Evolutionary conservation across 1,140 invertebrate species (phyloP).

Genomic region (Lepidurus apus): DNA sequence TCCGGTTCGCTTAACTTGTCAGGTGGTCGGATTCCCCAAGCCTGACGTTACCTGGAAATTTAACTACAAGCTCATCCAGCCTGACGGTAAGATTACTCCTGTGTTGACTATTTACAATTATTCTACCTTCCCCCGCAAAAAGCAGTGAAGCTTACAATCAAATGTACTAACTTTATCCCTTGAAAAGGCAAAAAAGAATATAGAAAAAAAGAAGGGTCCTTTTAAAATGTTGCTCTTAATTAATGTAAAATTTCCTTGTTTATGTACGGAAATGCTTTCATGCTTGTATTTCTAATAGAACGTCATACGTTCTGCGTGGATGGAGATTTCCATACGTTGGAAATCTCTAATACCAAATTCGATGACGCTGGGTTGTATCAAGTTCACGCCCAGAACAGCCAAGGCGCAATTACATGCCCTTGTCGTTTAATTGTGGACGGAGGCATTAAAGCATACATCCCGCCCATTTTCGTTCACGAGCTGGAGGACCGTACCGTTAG

Average conservation of each 20-base stretch:
- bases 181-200: too few relatives aligned
- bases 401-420: slow-evolving; percentile 74
- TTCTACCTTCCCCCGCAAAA: neutral
- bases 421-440: slow-evolving; percentile 77
- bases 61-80: slow-evolving; percentile 56
- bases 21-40: slow-evolving; percentile 67
- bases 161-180: neutral
- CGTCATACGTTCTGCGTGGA: slow-evolving; percentile 59
- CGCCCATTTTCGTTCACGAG: slow-evolving; percentile 65
- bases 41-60: slow-evolving; percentile 73
- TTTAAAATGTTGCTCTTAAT: slow-evolving; percentile 24
- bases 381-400: slow-evolving; percentile 69
- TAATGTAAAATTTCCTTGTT: slow-evolving; percentile 24
- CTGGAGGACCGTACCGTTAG: slow-evolving; percentile 51
- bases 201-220: too few relatives aligned
- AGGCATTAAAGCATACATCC: slow-evolving; percentile 70
- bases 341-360: slow-evolving; percentile 66
- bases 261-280: neutral
- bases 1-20: slow-evolving; percentile 78
- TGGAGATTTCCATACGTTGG: slow-evolving; percentile 71
- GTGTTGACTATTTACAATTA: neutral
- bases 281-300: slow-evolving; percentile 41
- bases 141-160: neutral
- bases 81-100: slow-evolving; percentile 48
- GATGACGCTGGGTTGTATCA: slow-evolving; percentile 79